These are phyloP conservation scores for Mus spicilegus DNA, from an alignment of 2,113 vertebrate genomes.

Conservation along the genomic window DNA sequence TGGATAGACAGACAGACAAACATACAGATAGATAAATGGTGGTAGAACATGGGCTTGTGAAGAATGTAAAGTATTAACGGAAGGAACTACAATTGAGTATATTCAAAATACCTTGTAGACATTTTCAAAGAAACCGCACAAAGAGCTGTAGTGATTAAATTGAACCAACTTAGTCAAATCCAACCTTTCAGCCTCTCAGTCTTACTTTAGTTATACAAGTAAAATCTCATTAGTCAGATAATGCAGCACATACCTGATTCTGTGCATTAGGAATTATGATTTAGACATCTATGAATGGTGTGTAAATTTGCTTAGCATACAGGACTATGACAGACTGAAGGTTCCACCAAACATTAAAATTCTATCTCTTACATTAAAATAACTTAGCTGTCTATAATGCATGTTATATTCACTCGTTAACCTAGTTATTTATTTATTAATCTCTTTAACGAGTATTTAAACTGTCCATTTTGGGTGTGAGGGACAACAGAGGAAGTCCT, in stretches of 20 bases:
- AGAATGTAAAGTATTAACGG: background rate
- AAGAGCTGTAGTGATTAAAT: background rate
- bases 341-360: background rate
- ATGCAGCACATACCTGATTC: background rate
- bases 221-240: background rate
- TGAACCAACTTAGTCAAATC: background rate
- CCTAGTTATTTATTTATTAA: background rate
- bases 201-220: background rate
- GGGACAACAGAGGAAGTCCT: background rate
- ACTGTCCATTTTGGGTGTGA: background rate
- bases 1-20: background rate
- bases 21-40: background rate
- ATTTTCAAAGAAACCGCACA: background rate
- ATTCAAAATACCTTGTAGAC: background rate
- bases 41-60: background rate
- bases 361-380: background rate
- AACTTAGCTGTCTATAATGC: background rate
- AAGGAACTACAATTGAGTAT: background rate
- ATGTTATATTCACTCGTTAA: background rate
- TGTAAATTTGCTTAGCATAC: background rate
- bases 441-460: background rate
- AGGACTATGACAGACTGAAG: background rate
- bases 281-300: background rate
- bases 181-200: background rate
- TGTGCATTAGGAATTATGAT: background rate